Evolutionary conservation across 1,140 invertebrate genomes (phyloP).

Genomic region (Drosophila pandora): DNA sequence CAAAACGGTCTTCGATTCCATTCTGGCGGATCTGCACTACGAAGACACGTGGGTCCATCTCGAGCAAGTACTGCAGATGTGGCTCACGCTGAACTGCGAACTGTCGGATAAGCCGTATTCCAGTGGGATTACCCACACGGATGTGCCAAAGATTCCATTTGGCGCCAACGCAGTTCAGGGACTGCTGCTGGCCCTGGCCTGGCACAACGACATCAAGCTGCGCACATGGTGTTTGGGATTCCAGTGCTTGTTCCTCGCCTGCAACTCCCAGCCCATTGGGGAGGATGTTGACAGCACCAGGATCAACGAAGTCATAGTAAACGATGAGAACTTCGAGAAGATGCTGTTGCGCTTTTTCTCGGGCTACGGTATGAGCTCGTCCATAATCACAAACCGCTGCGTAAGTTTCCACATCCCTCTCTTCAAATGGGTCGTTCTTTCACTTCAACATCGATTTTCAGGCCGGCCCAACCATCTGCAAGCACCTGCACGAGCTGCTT

Average conservation of each 20-base stretch:
- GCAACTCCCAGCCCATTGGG: slow-evolving; percentile 84
- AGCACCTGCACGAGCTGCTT: slow-evolving; percentile 89
- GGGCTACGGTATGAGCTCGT: slow-evolving; percentile 85
- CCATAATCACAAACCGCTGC: slow-evolving; percentile 78
- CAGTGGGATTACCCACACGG: slow-evolving; percentile 85
- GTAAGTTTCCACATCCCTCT: slow-evolving; percentile 45
- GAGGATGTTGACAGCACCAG: slow-evolving; percentile 79
- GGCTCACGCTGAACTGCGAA: slow-evolving; percentile 91
- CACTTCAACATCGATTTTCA: slow-evolving; percentile 55
- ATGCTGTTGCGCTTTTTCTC: slow-evolving; percentile 90
- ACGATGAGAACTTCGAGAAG: slow-evolving; percentile 89
- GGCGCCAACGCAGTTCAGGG: slow-evolving; percentile 89
- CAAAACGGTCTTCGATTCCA: slow-evolving; percentile 88
- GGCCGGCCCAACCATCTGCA: slow-evolving; percentile 92
- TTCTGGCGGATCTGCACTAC: slow-evolving; percentile 87
- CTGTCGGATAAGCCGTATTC: slow-evolving; percentile 84
- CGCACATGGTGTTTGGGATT: slow-evolving; percentile 90
- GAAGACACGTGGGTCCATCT: slow-evolving; percentile 87
- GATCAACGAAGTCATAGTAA: slow-evolving; percentile 87
- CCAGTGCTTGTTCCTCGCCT: slow-evolving; percentile 86
- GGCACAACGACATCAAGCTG: slow-evolving; percentile 88
- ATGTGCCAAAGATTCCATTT: slow-evolving; percentile 89
- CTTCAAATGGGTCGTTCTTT: not conserved
- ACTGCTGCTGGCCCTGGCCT: slow-evolving; percentile 88
- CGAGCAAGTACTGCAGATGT: slow-evolving; percentile 92